Evolutionary conservation across 2,888 invertebrate species (phyloP).

Genomic region (Apocheima hispidaria): DNA sequence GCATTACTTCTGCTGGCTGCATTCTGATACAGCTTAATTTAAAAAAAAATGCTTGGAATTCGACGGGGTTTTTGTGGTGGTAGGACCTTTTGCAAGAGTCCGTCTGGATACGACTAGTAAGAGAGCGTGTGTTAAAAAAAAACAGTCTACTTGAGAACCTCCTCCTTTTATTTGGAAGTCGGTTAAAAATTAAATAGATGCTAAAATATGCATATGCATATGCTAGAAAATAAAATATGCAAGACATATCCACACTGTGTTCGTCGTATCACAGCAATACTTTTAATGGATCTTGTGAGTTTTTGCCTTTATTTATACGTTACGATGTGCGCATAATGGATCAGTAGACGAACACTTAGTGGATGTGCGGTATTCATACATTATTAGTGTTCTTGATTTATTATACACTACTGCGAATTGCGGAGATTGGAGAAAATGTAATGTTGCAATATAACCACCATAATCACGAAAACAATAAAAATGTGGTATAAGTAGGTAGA

Average conservation of each 20-base stretch:
- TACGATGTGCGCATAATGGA: slow-evolving; percentile 83
- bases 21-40: too few relatives aligned
- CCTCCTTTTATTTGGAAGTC: too few relatives aligned
- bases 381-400: slow-evolving; percentile 34
- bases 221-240: not conserved
- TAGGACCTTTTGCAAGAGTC: too few relatives aligned
- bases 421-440: slow-evolving; percentile 7
- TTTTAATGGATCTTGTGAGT: slow-evolving; percentile 85
- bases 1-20: too few relatives aligned
- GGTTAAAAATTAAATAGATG: not conserved
- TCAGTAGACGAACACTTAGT: slow-evolving; percentile 77
- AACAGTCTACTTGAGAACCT: too few relatives aligned
- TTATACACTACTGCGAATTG: slow-evolving; percentile 13
- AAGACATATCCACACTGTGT: slow-evolving; percentile 60
- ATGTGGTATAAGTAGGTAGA: not conserved
- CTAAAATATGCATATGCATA: not conserved
- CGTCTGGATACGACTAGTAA: too few relatives aligned
- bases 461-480: not conserved
- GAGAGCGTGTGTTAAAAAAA: too few relatives aligned
- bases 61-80: too few relatives aligned
- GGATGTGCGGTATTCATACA: slow-evolving; percentile 65
- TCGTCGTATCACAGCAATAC: slow-evolving; percentile 72
- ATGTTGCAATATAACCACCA: not conserved
- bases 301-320: slow-evolving; percentile 84
- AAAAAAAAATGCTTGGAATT: too few relatives aligned